Evolutionary conservation across 2,888 invertebrate genomes (phyloP), one percentile per base, ranked within the genome.

Genomic region (Diarsia rubi): DNA sequence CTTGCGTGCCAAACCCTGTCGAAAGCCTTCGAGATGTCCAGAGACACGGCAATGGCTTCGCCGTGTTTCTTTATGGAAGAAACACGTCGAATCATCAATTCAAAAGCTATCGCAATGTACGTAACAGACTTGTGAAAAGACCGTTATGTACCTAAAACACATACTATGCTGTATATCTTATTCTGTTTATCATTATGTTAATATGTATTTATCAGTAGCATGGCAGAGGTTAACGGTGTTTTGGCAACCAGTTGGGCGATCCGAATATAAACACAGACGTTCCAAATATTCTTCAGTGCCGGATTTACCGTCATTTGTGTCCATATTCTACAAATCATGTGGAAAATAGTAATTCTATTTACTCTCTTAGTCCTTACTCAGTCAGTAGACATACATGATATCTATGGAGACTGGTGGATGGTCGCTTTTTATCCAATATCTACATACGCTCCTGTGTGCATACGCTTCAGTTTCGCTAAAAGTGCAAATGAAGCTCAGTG

Each of bases 371-470:
- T 69, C 2, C 14, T 67, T 57, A 42, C 57, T 37, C 82, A 76
- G 14, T 42, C 79, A 21, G 44, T 57, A 5, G 47, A 63, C 2
- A 31, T 79, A 14, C 2, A 42, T 0, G 49, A 76, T 19, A 24
- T 79, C 2, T 76, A 70, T 27, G 79, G 82, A 0, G 49, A 76
- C 3, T 79, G 79, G 82, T 42, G 65, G 14, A 6, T 52, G 44
- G 68, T 45, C 0, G 80, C 78, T 45, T 64, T 72, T 68, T 80
- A 80, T 45, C 78, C 83, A 54, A n/a, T 65, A 1, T 8, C 57
- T 21, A 5, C n/a, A 14, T 65, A 78, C 27, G 0, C 0, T 0
- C 83, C 83, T 16, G 0, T 69, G 12, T 80, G 80, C 37, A 49
- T 78, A 8, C 59, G 44, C 11, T 72, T 44, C 24, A 3, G 6